Evolutionary conservation across 2,888 invertebrate species (phyloP).

Genomic region (Aplocera efformata): DNA sequence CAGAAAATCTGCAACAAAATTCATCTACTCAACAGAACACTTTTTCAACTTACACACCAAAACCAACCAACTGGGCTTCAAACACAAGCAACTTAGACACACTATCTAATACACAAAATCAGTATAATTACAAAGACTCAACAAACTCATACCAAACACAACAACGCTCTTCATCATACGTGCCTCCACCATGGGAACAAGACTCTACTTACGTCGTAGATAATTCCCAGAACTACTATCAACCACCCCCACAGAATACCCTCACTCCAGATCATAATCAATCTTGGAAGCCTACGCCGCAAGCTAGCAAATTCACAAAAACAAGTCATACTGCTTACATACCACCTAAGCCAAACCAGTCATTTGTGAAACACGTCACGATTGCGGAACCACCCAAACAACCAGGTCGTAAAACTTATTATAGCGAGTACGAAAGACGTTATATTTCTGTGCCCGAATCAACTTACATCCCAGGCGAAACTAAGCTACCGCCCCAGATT

Average conservation of each 20-base stretch:
- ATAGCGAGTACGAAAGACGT: conserved; percentile 73
- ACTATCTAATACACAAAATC: conserved; percentile 38
- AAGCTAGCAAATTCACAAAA: conserved; percentile 54
- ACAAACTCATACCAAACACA: conserved; percentile 57
- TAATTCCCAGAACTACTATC: conserved; percentile 52
- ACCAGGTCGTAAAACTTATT: conserved; percentile 71
- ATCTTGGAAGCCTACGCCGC: conserved; percentile 53
- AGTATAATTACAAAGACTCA: conserved; percentile 52
- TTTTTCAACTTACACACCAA: conserved; percentile 52
- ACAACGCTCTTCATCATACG: conserved; percentile 62
- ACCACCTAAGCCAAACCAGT: conserved; percentile 73
- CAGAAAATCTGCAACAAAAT: conserved; percentile 47
- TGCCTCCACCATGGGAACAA: conserved; percentile 76
- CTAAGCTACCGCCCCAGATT: conserved; percentile 56
- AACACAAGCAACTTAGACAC: conserved; percentile 36
- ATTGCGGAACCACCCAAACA: conserved; percentile 47
- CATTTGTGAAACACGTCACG: conserved; percentile 61
- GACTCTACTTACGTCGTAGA: conserved; percentile 58
- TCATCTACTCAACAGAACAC: conserved; percentile 31
- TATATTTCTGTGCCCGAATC: conserved; percentile 73
- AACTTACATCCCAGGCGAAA: conserved; percentile 66
- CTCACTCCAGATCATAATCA: conserved; percentile 37
- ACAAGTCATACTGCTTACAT: conserved; percentile 62
- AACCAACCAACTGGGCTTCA: conserved; percentile 51
- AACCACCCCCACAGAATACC: conserved; percentile 47